A percentile compares a stretch with the other conserved stretches of the same genome.
These are phyloP conservation scores for Orthonevra nobilis DNA, from an alignment of 2,888 invertebrate genomes.

Conservation along the genomic window DNA sequence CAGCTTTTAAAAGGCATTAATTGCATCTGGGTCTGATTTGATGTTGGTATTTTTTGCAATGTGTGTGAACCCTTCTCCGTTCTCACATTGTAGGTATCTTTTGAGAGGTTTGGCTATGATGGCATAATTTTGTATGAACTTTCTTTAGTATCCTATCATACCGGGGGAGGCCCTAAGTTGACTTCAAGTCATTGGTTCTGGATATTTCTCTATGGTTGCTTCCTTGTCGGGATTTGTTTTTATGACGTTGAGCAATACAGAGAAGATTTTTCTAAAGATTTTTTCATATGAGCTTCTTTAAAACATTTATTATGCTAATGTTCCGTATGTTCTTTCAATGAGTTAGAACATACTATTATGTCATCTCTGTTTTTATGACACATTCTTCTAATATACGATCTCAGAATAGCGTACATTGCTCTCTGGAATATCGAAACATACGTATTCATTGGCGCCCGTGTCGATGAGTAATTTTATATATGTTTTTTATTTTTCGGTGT, in stretches of 20 bases:
- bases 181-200: constrained; percentile 8
- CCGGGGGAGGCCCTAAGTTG: constrained; percentile 9
- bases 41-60: constrained; percentile 19
- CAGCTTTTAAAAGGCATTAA: background rate
- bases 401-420: background rate
- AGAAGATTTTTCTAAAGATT: constrained; percentile 9
- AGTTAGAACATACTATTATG: too few relatives aligned
- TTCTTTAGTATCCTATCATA: constrained; percentile 24
- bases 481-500: background rate
- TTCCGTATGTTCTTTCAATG: background rate
- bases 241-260: too few relatives aligned
- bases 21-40: background rate
- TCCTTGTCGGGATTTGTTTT: too few relatives aligned
- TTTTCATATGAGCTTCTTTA: constrained; percentile 1
- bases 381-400: background rate
- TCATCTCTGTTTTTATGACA: background rate
- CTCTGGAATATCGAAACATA: background rate
- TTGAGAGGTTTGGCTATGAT: constrained; percentile 17
- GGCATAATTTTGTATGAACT: constrained; percentile 17
- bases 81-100: constrained; percentile 15
- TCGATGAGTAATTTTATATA: constrained; percentile 8
- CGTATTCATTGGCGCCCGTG: constrained; percentile 6
- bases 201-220: constrained; percentile 10
- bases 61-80: constrained; percentile 12
- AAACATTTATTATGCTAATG: too few relatives aligned